These are phyloP conservation scores for Tangara arthus DNA, from an alignment of 2,797 vertebrate species.

Conservation along the genomic window DNA sequence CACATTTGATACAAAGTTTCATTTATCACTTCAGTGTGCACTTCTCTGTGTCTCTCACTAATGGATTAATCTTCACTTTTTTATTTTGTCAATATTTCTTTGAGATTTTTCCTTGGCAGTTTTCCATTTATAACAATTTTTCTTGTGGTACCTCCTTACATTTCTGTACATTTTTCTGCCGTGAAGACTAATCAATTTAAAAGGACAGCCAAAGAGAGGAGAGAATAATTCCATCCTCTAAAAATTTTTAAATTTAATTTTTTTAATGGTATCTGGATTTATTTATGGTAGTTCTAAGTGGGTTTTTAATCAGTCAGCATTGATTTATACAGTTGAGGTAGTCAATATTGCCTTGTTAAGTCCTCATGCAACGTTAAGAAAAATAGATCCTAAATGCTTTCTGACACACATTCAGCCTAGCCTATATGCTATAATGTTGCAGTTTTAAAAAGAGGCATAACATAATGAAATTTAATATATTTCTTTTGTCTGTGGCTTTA, in stretches of 20 bases:
- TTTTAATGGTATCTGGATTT: neutral
- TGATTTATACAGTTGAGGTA: neutral
- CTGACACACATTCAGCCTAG: neutral
- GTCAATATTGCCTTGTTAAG: neutral
- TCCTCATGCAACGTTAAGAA: neutral
- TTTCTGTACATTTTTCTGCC: neutral
- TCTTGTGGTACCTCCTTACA: neutral
- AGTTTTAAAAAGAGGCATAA: neutral
- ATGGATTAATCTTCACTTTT: neutral
- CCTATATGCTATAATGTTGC: neutral
- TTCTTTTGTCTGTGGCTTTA: neutral
- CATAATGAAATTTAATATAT: neutral
- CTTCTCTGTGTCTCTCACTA: neutral
- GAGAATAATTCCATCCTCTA: neutral
- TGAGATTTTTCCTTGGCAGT: neutral
- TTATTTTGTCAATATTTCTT: neutral
- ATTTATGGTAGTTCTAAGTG: neutral
- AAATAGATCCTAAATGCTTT: neutral
- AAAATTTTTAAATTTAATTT: neutral
- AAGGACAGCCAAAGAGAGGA: neutral
- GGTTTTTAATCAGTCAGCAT: neutral
- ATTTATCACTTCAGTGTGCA: neutral
- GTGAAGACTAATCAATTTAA: neutral
- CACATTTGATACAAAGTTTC: neutral
- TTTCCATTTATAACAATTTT: neutral